Evolutionary conservation across 1,140 invertebrate genomes (phyloP).

Genomic region (Listronotus bonariensis): DNA sequence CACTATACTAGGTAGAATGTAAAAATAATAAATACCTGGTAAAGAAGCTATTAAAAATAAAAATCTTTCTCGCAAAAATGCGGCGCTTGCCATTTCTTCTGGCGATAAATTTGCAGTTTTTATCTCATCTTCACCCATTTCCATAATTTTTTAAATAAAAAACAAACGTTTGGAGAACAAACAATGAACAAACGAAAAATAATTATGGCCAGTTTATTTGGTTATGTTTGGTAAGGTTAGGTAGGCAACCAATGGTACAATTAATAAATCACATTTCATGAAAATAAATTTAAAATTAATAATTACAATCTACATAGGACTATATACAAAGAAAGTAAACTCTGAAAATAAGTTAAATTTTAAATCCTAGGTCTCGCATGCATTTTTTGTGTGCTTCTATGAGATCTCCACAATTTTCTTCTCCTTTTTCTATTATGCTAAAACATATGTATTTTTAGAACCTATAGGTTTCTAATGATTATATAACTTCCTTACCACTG

Average conservation of each 20-base stretch:
- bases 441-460: constrained; percentile 56
- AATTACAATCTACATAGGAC: not conserved
- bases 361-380: constrained; percentile 94
- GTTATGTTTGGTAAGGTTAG: constrained; percentile 4
- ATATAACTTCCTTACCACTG: constrained; percentile 72
- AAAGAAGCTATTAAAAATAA: constrained; percentile 42
- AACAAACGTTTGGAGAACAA: not conserved
- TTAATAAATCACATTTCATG: not conserved
- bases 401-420: constrained; percentile 85
- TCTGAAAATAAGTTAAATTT: constrained; percentile 69
- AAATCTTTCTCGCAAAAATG: constrained; percentile 48
- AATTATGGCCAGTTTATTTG: too few species aligned
- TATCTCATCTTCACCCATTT: not conserved
- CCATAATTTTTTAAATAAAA: constrained; percentile 18
- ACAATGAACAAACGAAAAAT: too few species aligned
- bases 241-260: constrained; percentile 7
- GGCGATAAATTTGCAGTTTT: constrained; percentile 3
- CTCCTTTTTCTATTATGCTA: constrained; percentile 91
- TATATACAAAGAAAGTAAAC: constrained; percentile 14
- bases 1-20: constrained; percentile 19
- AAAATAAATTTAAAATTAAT: constrained; percentile 3
- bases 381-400: constrained; percentile 97
- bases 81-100: constrained; percentile 37
- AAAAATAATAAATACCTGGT: constrained; percentile 37
- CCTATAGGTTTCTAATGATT: constrained; percentile 10